phyloP scores from a whole-genome alignment of 2,888 invertebrate species.

The Lasioglossum lativentre region DNA sequence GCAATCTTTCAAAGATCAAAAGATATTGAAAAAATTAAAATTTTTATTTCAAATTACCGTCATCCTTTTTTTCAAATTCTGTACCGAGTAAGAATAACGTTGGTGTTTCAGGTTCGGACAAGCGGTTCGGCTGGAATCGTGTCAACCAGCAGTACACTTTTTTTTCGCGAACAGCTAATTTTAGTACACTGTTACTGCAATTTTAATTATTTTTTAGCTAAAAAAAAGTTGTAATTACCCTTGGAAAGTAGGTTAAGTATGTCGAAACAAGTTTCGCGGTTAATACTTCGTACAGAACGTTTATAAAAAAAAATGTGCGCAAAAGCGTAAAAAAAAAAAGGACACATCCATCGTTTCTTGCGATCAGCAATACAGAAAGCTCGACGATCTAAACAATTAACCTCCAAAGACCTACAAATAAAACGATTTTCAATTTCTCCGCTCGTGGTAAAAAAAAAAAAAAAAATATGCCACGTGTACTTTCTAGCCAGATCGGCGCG shows the following conservation, averaged over 20 bases:
- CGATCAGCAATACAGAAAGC: background rate
- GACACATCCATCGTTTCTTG: background rate
- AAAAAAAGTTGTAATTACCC: too few relatives aligned
- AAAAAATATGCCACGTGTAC: background rate
- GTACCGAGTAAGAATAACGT: background rate
- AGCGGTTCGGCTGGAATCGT: background rate
- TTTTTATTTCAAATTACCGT: background rate
- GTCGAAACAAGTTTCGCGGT: too few relatives aligned
- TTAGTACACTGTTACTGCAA: too few relatives aligned
- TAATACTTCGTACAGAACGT: too few relatives aligned
- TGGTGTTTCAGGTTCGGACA: background rate
- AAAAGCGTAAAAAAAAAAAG: too few relatives aligned
- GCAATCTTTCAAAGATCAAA: background rate
- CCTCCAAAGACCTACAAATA: background rate
- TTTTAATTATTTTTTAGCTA: too few relatives aligned
- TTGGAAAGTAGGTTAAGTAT: too few relatives aligned
- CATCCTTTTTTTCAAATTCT: background rate
- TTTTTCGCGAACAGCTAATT: too few relatives aligned
- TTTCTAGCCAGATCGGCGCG: background rate
- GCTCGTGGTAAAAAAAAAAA: background rate
- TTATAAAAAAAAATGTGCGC: too few relatives aligned
- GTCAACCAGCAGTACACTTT: background rate
- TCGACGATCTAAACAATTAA: background rate
- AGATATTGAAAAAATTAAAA: background rate
- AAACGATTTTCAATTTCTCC: background rate